Base-by-base conservation (phyloP, 1,140 invertebrate species). In the Ganaspis sp. region DNA sequence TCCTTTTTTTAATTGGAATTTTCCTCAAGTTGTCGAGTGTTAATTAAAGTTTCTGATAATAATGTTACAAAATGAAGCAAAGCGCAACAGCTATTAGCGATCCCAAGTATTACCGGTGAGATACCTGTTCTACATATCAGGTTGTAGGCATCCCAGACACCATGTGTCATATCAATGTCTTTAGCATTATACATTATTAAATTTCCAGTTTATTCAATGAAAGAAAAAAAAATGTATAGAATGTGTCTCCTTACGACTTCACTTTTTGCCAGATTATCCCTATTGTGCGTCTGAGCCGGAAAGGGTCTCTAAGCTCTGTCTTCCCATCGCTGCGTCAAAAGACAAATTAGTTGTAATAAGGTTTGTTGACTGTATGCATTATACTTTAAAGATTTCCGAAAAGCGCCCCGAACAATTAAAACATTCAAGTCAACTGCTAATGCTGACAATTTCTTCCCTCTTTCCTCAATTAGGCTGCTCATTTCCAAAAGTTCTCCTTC, bases 251-350 rank as follows among this genome's bases (percentile, higher is more conserved):
- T 29, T 29, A 64, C 23, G 58, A 64, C 23, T 64, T 64, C 26
- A 64, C 58, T 29, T 64, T 64, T 34, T 64, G 58, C 23, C 58
- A 29, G 26, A 64, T 64, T 29, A 29, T 26, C 58, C 58, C 58
- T 64, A 58, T 64, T 64, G 82, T 86, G 84, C 82, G 85, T 87
- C 83, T 87, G 89, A 89, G 87, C 87, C 88, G 85, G 78, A 88
- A 85, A 87, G 80, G 84, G 85, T 89, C 86, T 90, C 88, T 87
- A 87, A 87, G 88, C 89, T 90, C 90, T 88, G 89, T 91, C 90
- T 91, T 91, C 90, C 90, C 89, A 89, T 88, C 85, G 88, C 89
- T 90, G 86, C 88, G 88, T 90, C 88, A 88, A 88, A 90, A 88
- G 85, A 90, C 87, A 88, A 91, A 88, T 86, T 89, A 90, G 89